Base-by-base conservation (phyloP, 2,797 vertebrate species). In the Decapterus maruadsi region DNA sequence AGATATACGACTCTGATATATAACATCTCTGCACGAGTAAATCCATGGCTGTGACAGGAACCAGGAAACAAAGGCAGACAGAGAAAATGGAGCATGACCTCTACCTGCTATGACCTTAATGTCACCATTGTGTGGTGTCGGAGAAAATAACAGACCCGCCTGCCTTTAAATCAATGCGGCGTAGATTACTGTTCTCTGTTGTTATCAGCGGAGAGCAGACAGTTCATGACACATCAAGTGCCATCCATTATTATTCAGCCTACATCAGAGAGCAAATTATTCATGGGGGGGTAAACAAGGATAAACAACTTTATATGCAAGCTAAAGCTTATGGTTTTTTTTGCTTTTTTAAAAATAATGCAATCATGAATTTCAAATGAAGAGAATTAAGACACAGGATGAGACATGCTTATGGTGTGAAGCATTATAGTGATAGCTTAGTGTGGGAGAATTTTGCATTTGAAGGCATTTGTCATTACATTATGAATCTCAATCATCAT, bases 1-100 rank as follows among this genome's bases (percentile, higher is more conserved):
- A 85, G 85, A 92, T 83, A 43, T 87, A 88, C 17, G 73, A 53
- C 66, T 77, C 51, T 83, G 80, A 91, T 89, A 83, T 72, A 64
- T 53, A 87, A 76, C 61, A 89, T 86, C 38, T 77, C 59, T 72
- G 54, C 55, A 65, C 65, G 68, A 69, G 74, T 77, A 82, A 73
- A 83, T 58, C 76, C 76, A 70, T 59, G 63, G 55, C 40, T 68
- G 43, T 57, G 56, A 77, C 57, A 50, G 60, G 71, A 74, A 69
- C 3, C 72, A 72, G 69, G 43, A 85, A 77, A 74, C 54, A 80
- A 80, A 77, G 68, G 66, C 1, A 68, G 61, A 66, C 40, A 34
- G 58, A 74, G 42, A 80, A 64, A 80, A 70, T 68, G 34, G 65
- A 29, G 68, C 43, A n/a, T 81, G 81, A 86, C 89, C 86, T 87